Evolutionary conservation across 2,797 vertebrate genomes (phyloP).

Genomic region (Chelon labrosus): DNA sequence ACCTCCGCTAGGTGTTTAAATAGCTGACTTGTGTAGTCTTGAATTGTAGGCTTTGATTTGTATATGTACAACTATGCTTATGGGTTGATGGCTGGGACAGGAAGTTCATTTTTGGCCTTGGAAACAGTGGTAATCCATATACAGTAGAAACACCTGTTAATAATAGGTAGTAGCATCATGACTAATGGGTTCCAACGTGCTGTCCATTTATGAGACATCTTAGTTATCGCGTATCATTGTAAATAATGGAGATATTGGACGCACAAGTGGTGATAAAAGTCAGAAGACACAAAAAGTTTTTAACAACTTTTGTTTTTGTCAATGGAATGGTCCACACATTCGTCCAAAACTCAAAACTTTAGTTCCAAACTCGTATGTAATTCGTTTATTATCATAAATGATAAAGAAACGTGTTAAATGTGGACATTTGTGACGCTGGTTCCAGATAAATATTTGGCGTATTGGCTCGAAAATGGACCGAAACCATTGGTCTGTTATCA

Average conservation of each 20-base stretch:
- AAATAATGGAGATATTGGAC: neutral
- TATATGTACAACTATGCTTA: neutral
- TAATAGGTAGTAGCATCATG: neutral
- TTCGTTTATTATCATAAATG: no score
- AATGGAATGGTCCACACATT: no score
- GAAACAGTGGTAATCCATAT: neutral
- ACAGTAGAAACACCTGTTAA: neutral
- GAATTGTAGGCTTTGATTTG: neutral
- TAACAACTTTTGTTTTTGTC: no score
- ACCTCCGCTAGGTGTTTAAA: neutral
- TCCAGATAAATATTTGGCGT: no score
- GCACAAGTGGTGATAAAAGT: neutral
- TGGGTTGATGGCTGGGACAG: neutral
- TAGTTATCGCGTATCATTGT: no score
- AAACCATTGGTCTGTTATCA: no score
- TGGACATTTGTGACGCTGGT: no score
- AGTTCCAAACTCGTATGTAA: no score
- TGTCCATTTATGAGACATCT: neutral
- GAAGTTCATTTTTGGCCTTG: neutral
- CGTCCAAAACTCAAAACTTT: no score
- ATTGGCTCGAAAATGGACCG: no score
- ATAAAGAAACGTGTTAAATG: no score
- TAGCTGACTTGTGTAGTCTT: neutral
- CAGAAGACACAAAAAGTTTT: neutral
- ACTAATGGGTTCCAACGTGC: neutral